These are phyloP conservation scores for Chaetops frenatus DNA, from an alignment of 2,113 vertebrate species.

Conservation along the genomic window DNA sequence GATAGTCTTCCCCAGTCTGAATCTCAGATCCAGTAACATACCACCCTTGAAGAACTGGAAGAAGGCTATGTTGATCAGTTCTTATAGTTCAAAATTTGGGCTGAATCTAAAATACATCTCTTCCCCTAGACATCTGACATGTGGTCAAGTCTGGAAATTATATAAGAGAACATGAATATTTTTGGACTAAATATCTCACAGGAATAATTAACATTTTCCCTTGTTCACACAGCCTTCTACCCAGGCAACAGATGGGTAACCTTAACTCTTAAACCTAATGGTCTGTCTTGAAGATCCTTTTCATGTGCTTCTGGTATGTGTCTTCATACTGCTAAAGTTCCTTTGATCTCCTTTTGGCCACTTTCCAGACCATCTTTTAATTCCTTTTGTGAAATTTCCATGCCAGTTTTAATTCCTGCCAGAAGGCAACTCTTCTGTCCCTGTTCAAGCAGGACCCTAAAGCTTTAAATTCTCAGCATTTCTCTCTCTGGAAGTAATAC, in stretches of 20 bases:
- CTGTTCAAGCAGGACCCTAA: background rate
- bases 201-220: background rate
- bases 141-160: background rate
- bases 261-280: background rate
- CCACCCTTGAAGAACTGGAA: background rate
- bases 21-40: background rate
- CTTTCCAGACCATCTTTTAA: conserved; percentile 21
- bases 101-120: background rate
- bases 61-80: background rate
- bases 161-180: background rate
- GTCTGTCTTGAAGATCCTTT: background rate
- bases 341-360: conserved; percentile 27
- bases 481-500: background rate
- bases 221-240: background rate
- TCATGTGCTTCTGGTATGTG: background rate
- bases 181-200: background rate
- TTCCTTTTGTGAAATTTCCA: background rate
- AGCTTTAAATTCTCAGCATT: background rate
- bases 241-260: background rate
- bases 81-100: background rate
- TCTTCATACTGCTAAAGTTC: background rate
- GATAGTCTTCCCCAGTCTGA: background rate
- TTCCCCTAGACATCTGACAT: background rate
- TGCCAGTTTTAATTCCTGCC: conserved; percentile 19
- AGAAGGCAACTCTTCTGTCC: background rate